A percentile compares a stretch with the other conserved stretches of the same genome.
Conservation (phyloP, 2,797 vertebrate species). For the Pelobates cultripes region DNA sequence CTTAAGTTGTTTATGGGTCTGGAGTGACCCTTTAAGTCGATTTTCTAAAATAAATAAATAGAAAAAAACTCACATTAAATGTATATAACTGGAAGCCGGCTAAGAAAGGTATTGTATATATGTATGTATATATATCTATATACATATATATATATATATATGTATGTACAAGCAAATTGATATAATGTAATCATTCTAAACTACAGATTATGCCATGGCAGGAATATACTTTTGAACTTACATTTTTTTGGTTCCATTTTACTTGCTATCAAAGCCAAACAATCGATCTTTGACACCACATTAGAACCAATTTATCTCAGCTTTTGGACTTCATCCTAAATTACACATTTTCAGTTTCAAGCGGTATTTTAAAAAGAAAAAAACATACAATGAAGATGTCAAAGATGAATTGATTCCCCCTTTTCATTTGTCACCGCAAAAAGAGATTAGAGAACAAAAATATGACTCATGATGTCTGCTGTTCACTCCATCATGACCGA, state of each 20-base stretch:
- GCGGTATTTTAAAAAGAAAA: slow-evolving; percentile 14
- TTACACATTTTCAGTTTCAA: slow-evolving; percentile 14
- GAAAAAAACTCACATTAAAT: no score
- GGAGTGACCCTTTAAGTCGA: no score
- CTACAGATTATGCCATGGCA: no score
- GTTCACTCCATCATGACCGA: slow-evolving; percentile 14
- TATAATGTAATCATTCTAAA: no score
- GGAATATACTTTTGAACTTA: no score
- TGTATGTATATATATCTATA: no score
- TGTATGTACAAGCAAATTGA: no score
- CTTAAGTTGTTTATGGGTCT: no score
- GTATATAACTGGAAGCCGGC: no score
- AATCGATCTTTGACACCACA: not conserved
- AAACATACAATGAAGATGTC: slow-evolving; percentile 28
- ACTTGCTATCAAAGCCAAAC: not conserved
- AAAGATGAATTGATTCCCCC: slow-evolving; percentile 43
- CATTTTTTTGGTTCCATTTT: not conserved
- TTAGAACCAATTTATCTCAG: slow-evolving; percentile 1
- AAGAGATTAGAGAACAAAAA: slow-evolving; percentile 24
- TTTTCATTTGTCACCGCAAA: slow-evolving; percentile 35
- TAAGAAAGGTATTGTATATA: no score
- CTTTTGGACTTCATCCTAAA: not conserved
- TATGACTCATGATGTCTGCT: slow-evolving; percentile 22
- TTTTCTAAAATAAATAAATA: no score
- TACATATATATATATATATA: no score